Percentiles rank a stretch among this genome's conserved stretches.
Conservation (phyloP, 2,797 vertebrate species). For the Phaenicophaeus curvirostris region DNA sequence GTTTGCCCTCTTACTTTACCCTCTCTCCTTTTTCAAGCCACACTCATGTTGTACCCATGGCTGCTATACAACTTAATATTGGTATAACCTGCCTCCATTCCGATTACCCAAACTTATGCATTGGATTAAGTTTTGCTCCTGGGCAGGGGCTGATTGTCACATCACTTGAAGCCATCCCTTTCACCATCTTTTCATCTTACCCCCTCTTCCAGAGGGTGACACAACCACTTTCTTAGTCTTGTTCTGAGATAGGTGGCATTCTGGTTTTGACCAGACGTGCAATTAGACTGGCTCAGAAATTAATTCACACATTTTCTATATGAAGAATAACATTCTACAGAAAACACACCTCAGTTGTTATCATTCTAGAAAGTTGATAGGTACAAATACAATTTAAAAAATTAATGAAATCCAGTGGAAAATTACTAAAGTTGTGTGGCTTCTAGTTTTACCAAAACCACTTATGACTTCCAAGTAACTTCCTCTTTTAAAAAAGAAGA, state of each 20-base stretch:
- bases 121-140: background rate
- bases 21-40: fast-evolving
- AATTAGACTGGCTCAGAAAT: background rate
- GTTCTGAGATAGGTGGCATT: background rate
- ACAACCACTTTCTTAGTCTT: background rate
- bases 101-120: fast-evolving
- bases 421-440: background rate
- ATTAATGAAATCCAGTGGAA: background rate
- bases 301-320: background rate
- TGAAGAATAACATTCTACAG: background rate
- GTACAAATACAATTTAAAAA: background rate
- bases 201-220: background rate
- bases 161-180: background rate
- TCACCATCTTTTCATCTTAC: background rate
- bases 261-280: fast-evolving
- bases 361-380: background rate
- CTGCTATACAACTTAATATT: background rate
- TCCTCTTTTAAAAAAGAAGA: background rate
- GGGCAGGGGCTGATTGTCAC: background rate
- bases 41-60: background rate
- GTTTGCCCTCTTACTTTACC: background rate
- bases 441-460: background rate
- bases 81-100: no score
- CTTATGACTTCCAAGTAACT: background rate
- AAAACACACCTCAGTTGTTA: background rate